Base-by-base conservation (phyloP, 2,888 invertebrate genomes). In the Drosophila ezoana region DNA sequence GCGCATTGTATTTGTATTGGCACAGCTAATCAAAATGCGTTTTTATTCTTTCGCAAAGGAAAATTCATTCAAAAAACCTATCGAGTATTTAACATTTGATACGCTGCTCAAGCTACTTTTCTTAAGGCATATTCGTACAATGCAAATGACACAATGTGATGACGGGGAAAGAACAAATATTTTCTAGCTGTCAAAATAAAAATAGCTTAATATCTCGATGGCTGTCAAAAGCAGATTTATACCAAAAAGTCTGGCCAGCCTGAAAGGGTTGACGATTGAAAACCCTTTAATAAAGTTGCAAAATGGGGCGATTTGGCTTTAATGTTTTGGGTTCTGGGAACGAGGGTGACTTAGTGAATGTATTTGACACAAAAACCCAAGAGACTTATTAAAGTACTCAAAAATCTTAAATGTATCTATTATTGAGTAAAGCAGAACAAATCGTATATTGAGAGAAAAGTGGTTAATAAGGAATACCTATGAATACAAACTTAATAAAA, bases 21-120 rank as follows among this genome's bases (percentile, higher is more conserved):
- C 23, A 5, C 44, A 56, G 5, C 52, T 40, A 48, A 57, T 49
- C 35, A 57, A 72, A 86, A 80, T 68, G 54, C 59, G 48, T 65
- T 81, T 56, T 72, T 54, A 69, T 65, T 79, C 73, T 66, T 59
- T 68, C 47, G 69, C 66, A 67, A 43, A 38, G 33, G 11, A 48
- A 62, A 88, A 66, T 89, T 75, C 89, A 83, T 83, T 83, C 61
- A 83, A 60, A 48, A 67, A 64, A 37, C 10, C 18, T 13, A n/a
- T 6, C 8, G 49, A 41, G 56, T 53, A 62, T 49, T 66, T 87
- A 45, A 41, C 44, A 54, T 53, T 44, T 52, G 33, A 45, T 72
- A 40, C 70, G 37, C 23, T 51, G 54, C 20, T 40, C 33, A 23
- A 57, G 49, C 33, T 47, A 35, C 35, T 41, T 28, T 28, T 44